Percentiles rank a stretch among this genome's conserved stretches.
Evolutionary conservation across 1,140 invertebrate species (phyloP).

Genomic region (Rhagoletis zephyria): DNA sequence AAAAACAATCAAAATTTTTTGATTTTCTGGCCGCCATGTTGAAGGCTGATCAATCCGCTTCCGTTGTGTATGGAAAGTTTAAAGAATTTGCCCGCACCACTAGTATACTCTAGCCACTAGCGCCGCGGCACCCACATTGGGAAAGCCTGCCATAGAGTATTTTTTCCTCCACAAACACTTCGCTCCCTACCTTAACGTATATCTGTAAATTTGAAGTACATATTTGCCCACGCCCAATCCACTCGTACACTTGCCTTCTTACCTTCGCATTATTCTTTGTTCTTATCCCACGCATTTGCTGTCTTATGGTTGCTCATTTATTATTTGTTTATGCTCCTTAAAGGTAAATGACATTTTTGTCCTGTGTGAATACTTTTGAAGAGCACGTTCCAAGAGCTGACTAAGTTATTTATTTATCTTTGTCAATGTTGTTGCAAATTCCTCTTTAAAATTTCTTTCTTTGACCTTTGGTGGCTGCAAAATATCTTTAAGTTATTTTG

Average conservation of each 20-base stretch:
- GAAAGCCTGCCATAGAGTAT: too few relatives aligned
- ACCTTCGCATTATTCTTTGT: not conserved
- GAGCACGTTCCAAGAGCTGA: not conserved
- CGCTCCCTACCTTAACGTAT: too few relatives aligned
- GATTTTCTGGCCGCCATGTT: too few relatives aligned
- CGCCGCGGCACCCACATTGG: too few relatives aligned
- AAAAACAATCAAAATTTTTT: too few relatives aligned
- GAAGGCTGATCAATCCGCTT: too few relatives aligned
- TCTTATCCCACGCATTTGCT: not conserved
- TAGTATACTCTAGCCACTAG: too few relatives aligned
- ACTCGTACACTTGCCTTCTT: too few relatives aligned
- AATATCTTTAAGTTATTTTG: not conserved
- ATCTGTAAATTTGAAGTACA: too few relatives aligned
- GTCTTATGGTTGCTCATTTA: not conserved
- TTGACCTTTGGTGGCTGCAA: not conserved
- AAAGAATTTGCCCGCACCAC: too few relatives aligned
- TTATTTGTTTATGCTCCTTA: conserved; percentile 28
- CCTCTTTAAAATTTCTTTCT: not conserved
- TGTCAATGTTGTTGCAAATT: not conserved
- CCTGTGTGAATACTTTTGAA: conserved; percentile 16
- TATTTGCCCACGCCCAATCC: not conserved
- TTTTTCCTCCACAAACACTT: too few relatives aligned
- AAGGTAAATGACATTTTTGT: conserved; percentile 42
- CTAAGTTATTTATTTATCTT: not conserved
- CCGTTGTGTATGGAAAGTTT: too few relatives aligned